Percentiles rank a stretch among this genome's conserved stretches.
Evolutionary conservation across 1,140 invertebrate species (phyloP).

Genomic region (Drosophila repletoides): DNA sequence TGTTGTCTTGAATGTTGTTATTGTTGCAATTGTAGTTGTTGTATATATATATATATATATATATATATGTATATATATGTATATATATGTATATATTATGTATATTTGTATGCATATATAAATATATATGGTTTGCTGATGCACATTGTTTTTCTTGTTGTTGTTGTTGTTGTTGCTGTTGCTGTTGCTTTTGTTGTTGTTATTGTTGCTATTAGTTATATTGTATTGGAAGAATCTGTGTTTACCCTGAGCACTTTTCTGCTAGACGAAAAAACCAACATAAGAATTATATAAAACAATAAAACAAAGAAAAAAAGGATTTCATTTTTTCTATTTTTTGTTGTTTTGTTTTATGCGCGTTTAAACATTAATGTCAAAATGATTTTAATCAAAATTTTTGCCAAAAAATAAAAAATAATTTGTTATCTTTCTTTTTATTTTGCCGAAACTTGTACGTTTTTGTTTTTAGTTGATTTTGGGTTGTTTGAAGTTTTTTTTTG

Average conservation of each 20-base stretch:
- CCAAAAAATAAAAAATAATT: slow-evolving; percentile 50
- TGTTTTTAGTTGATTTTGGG: slow-evolving; percentile 14
- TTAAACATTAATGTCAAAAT: slow-evolving; percentile 26
- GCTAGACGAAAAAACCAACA: slow-evolving; percentile 62
- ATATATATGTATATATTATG: slow-evolving; percentile 30
- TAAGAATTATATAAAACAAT: slow-evolving; percentile 23
- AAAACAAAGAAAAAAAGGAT: slow-evolving; percentile 13
- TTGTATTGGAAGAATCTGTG: slow-evolving; percentile 80
- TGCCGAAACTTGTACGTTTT: slow-evolving; percentile 70
- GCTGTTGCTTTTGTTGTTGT: slow-evolving; percentile 21
- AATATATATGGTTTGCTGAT: slow-evolving; percentile 66
- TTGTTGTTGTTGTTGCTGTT: slow-evolving; percentile 27
- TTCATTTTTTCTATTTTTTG: slow-evolving; percentile 3
- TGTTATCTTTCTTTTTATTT: slow-evolving; percentile 17
- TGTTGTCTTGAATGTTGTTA: slow-evolving; percentile 44
- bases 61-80: slow-evolving; percentile 47
- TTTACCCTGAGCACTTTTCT: slow-evolving; percentile 80
- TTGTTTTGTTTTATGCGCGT: slow-evolving; percentile 16
- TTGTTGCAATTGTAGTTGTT: slow-evolving; percentile 46
- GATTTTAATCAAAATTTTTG: slow-evolving; percentile 50
- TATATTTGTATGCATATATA: slow-evolving; percentile 52
- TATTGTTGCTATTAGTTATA: slow-evolving; percentile 55
- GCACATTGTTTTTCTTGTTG: slow-evolving; percentile 20
- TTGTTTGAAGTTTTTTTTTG: slow-evolving; percentile 37
- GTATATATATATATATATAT: slow-evolving; percentile 51